Percentiles rank a stretch among this genome's conserved stretches.
Conservation (phyloP, 2,797 vertebrate genomes). For the Hippopotamyrus pictus region DNA sequence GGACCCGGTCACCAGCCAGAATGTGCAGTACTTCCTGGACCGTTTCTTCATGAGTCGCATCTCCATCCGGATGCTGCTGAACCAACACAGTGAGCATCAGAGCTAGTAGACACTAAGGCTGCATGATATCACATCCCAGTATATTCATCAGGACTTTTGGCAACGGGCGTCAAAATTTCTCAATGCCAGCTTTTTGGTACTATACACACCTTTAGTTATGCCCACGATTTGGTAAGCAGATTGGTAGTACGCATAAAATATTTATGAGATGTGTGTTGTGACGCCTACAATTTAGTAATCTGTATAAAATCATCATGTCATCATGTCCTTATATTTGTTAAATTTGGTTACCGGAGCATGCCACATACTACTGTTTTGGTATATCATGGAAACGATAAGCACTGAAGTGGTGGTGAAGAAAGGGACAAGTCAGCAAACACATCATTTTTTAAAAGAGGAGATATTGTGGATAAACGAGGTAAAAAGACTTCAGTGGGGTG, state of each 20-base stretch:
- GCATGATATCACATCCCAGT: background rate
- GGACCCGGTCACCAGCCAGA: slow-evolving; percentile 89
- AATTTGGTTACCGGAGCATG: background rate
- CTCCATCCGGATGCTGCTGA: slow-evolving; percentile 96
- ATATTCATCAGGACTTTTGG: background rate
- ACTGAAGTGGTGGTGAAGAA: background rate
- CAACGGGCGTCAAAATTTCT: background rate
- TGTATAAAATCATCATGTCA: background rate
- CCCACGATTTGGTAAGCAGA: background rate
- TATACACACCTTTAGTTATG: background rate
- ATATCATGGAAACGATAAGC: background rate
- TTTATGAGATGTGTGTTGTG: background rate
- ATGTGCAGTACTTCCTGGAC: slow-evolving; percentile 96
- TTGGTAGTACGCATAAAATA: background rate
- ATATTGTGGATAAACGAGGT: background rate
- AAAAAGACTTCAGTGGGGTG: background rate
- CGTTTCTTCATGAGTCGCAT: slow-evolving; percentile 99
- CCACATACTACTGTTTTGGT: background rate
- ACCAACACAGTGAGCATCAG: slow-evolving; percentile 87
- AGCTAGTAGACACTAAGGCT: background rate
- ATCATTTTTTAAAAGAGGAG: background rate
- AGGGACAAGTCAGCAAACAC: background rate
- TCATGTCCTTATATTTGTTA: background rate
- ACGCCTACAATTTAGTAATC: background rate
- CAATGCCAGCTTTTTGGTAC: background rate